These are phyloP conservation scores for Stenodema calcarata DNA, from an alignment of 2,888 invertebrate genomes.

Conservation along the genomic window DNA sequence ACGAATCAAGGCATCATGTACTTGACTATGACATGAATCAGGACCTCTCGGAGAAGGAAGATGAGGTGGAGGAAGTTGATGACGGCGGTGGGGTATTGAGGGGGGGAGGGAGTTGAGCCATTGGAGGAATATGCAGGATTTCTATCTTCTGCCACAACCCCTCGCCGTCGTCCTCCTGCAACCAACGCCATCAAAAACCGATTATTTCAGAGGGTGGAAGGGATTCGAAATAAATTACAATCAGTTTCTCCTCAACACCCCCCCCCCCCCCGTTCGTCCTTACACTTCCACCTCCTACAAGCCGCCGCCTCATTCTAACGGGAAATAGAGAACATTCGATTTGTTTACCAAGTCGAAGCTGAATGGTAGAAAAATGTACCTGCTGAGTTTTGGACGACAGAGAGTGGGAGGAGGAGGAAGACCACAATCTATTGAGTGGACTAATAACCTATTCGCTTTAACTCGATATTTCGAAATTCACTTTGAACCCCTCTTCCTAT, in stretches of 20 bases:
- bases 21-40: too few species aligned
- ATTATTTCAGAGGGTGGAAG: background rate
- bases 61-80: too few species aligned
- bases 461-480: too few species aligned
- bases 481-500: too few species aligned
- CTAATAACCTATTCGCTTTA: too few species aligned
- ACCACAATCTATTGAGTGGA: too few species aligned
- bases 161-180: too few species aligned
- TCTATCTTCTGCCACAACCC: background rate
- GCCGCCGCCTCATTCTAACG: background rate
- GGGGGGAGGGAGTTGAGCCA: background rate
- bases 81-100: background rate
- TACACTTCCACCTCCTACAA: background rate
- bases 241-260: constrained; percentile 5
- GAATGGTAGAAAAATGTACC: background rate
- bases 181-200: constrained; percentile 22
- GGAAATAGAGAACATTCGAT: background rate
- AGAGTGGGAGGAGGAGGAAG: too few species aligned
- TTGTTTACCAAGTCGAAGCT: background rate
- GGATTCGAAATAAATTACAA: constrained; percentile 24
- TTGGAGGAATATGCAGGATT: background rate
- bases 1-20: too few species aligned
- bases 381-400: too few species aligned
- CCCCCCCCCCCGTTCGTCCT: background rate
- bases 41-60: too few species aligned